Base-by-base conservation (phyloP, 2,113 vertebrate species). In the Thoracochromis brauschi region DNA sequence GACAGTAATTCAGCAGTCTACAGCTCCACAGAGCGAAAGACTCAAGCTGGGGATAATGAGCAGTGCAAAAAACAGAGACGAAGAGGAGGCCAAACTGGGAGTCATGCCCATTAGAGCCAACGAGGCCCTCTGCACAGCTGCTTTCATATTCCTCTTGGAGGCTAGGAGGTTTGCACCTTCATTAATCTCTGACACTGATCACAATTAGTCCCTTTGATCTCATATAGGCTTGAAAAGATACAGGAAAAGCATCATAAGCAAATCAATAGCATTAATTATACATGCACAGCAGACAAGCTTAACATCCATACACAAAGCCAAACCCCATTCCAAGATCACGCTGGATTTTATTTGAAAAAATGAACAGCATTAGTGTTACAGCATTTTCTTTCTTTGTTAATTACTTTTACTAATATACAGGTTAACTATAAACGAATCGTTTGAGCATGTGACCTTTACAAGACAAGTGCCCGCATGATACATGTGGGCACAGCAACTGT, bases 151-250 rank as follows among this genome's bases (percentile, higher is more conserved):
- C 91, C 92, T 87, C 42, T 84, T 38, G 86, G 85, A 93, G 91
- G 86, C 87, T 79, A 19, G 29, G 81, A 80, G 88, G 89, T 89
- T 91, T 45, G 51, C 90, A 92, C 93, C 94, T 95, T 89, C 94
- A 95, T 96, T 96, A 95, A 96, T 95, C 95, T 95, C 94, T 92
- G 94, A 95, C 95, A 95, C 95, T 86, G 92, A 95, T 95, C 94
- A 95, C 96, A 95, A 94, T 96, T 96, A 96, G 93, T 92, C 83
- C 55, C 80, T 95, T 80, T 95, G 94, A 96, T 96, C 92, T 94
- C 81, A 53, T 83, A 90, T 87, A 87, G 91, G 85, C 80, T 85
- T 87, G 80, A 90, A 82, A 80, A 85, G 87, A 92, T 88, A 88
- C 79, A 68, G 45, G 38, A 87, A 81, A 93, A 88, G 88, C 91